These are phyloP conservation scores for Molanna angustata DNA, from an alignment of 2,888 invertebrate species.

Conservation along the genomic window DNA sequence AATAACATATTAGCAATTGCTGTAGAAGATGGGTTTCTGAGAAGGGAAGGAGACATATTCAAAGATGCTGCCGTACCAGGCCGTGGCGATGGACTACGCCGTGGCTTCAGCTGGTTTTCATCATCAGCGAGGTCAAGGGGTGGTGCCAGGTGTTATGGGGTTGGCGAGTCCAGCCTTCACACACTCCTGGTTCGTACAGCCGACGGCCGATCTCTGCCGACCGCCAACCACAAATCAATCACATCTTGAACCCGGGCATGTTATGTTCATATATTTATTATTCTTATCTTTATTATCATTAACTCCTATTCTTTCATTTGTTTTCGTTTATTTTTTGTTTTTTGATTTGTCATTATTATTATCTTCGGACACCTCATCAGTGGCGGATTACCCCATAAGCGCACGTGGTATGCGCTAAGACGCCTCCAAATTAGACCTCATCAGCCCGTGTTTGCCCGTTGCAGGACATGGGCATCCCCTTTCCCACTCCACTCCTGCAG, in stretches of 20 bases:
- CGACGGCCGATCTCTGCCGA: slow-evolving; percentile 87
- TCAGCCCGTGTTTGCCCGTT: no score
- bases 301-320: slow-evolving; percentile 7
- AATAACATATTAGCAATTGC: no score
- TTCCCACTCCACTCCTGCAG: no score
- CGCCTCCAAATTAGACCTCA: no score
- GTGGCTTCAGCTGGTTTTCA: slow-evolving; percentile 56
- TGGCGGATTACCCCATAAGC: no score
- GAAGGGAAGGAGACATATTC: no score
- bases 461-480: no score
- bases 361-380: background rate
- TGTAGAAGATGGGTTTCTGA: no score
- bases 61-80: slow-evolving; percentile 81
- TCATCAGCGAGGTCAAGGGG: slow-evolving; percentile 43
- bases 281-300: slow-evolving; percentile 35
- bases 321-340: slow-evolving; percentile 16
- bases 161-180: slow-evolving; percentile 76
- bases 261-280: slow-evolving; percentile 53
- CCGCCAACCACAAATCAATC: slow-evolving; percentile 73
- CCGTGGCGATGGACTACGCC: slow-evolving; percentile 84
- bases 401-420: no score
- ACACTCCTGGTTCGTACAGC: slow-evolving; percentile 91
- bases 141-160: slow-evolving; percentile 55
- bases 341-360: slow-evolving; percentile 1
- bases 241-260: slow-evolving; percentile 92